Conservation (phyloP, 2,113 vertebrate genomes). For the Malaclemys terrapin region DNA sequence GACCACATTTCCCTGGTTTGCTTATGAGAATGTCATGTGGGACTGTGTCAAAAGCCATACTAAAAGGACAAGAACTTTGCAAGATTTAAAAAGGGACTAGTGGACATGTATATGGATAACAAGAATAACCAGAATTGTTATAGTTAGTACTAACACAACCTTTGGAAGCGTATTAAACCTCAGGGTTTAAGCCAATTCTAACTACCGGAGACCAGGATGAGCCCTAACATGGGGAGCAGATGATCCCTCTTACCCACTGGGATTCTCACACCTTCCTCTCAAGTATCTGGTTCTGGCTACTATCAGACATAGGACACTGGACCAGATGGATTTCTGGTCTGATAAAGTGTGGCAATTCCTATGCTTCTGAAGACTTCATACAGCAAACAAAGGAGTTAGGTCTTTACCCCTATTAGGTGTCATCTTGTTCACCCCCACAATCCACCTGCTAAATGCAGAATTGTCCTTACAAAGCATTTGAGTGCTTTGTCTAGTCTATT, state of each 20-base stretch:
- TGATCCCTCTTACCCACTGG: neutral
- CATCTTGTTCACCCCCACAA: neutral
- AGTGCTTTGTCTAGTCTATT: neutral
- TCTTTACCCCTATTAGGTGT: neutral
- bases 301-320: neutral
- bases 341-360: neutral
- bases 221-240: neutral
- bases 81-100: neutral
- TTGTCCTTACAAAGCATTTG: neutral
- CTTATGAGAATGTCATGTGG: neutral
- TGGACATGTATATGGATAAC: too few species aligned
- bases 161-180: neutral
- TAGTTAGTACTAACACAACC: too few species aligned
- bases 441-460: neutral
- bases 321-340: neutral
- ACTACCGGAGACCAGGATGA: neutral
- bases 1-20: neutral
- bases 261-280: neutral
- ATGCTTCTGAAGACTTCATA: neutral
- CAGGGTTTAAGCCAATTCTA: neutral
- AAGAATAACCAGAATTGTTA: too few species aligned
- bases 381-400: neutral
- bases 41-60: neutral
- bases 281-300: neutral
- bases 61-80: neutral